Base-by-base conservation (phyloP, 2,888 invertebrate genomes). In the Xestoiulus laeticollis region DNA sequence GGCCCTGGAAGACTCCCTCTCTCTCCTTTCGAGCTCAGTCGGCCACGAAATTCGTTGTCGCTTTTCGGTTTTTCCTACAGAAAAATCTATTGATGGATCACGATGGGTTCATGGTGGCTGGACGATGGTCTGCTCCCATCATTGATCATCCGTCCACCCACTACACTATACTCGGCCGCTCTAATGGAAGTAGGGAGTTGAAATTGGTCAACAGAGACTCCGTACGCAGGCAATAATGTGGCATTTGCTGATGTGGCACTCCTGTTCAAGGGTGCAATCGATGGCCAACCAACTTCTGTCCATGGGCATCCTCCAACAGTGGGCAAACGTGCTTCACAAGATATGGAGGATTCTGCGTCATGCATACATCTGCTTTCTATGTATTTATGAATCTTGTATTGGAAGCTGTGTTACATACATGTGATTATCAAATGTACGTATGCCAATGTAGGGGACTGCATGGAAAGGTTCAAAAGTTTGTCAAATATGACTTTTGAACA, bases 1-100 rank as follows among this genome's bases (percentile, higher is more conserved):
- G 86, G 53, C 44, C 48, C 32, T 53, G n/a, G 86, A 32, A 32
- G 86, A 22, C 86, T 30, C 86, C 48, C 43, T 85, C 38, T 14
- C 19, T 85, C 38, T 43, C 86, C 43, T 53, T 86, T 86, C 53
- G 84, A 84, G 14, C 22, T 19, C 86, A 86, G 16, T 86, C 86
- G 86, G n/a, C 86, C 86, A 86, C 86, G 86, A 86, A 86, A 86
- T 86, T 86, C 86, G 86, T 86, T 53, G 86, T 44, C 53, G 53
- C 86, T 86, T 86, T 86, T 48, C 44, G 32, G 44, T 85, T 43
- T 68, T 68, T 68, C 68, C 68, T 22, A n/a, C n/a, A 26, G n/a
- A n/a, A n/a, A 68, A 68, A 68, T 68, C 68, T 68, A 68, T 68
- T 68, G 68, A 68, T 68, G 68, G 68, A 68, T 68, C 68, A 68